Percentiles rank a stretch among this genome's conserved stretches.
These are phyloP conservation scores for Gavialis gangeticus DNA, from an alignment of 2,113 vertebrate genomes.

Conservation along the genomic window DNA sequence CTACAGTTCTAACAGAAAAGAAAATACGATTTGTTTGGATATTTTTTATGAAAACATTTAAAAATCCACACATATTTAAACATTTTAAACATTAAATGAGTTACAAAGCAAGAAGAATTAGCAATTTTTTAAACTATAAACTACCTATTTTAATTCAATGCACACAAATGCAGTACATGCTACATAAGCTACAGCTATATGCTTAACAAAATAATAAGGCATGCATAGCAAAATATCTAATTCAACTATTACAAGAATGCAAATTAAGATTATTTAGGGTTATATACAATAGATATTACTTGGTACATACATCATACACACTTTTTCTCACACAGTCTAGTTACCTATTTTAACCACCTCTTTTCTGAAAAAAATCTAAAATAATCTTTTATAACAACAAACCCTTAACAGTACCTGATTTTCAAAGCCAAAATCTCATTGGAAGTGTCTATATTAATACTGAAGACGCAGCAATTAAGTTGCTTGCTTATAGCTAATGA, in stretches of 20 bases:
- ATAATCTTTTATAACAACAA: background rate
- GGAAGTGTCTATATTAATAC: background rate
- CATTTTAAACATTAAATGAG: background rate
- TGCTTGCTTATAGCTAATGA: background rate
- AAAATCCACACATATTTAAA: background rate
- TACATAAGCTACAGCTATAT: conserved; percentile 19
- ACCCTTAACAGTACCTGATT: conserved; percentile 8
- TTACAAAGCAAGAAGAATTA: background rate
- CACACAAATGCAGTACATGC: conserved; percentile 58
- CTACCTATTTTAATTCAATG: background rate
- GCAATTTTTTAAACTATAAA: background rate
- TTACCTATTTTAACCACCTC: conserved; percentile 27
- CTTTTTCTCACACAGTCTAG: background rate
- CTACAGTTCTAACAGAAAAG: conserved; percentile 90
- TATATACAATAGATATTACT: background rate
- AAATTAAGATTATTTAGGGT: background rate
- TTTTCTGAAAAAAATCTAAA: background rate
- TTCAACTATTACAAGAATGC: background rate
- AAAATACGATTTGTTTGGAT: background rate
- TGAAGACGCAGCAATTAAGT: background rate
- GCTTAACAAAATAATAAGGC: background rate
- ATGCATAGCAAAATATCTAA: conserved; percentile 41
- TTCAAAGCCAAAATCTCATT: background rate
- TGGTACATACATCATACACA: conserved; percentile 6
- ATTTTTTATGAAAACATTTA: background rate